A percentile compares a stretch with the other conserved stretches of the same genome.
Evolutionary conservation across 2,797 vertebrate genomes (phyloP).

Genomic region (Valencia hispanica): DNA sequence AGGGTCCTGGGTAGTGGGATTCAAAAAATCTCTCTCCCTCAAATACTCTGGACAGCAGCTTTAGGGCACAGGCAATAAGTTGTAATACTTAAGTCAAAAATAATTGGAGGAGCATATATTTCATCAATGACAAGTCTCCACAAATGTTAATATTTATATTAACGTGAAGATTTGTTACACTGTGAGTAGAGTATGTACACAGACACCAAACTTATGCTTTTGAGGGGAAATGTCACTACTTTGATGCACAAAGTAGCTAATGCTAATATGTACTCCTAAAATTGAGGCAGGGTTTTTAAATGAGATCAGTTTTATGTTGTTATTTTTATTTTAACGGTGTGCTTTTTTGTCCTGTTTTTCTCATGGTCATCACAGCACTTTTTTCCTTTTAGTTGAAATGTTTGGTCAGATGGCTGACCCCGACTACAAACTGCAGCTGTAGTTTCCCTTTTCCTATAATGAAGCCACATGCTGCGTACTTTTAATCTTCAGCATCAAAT

Average conservation of each 20-base stretch:
- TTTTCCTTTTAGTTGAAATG: not conserved
- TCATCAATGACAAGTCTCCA: not conserved
- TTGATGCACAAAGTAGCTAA: not conserved
- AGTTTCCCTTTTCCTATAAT: constrained; percentile 26
- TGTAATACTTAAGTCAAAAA: not conserved
- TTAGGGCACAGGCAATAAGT: not conserved
- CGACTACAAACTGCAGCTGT: constrained; percentile 1
- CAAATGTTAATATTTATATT: not conserved
- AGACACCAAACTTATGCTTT: not conserved
- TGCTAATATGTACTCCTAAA: not conserved
- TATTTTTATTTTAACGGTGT: not conserved
- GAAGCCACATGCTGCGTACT: constrained; percentile 33
- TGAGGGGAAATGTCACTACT: not conserved
- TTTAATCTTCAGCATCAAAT: constrained; percentile 21
- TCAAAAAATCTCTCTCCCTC: too few species aligned
- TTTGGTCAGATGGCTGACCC: not conserved
- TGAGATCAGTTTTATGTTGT: not conserved
- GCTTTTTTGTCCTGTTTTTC: not conserved
- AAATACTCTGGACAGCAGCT: too few species aligned
- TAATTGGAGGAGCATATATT: not conserved
- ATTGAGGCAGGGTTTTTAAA: not conserved
- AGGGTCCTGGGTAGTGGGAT: too few species aligned
- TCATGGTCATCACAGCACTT: not conserved
- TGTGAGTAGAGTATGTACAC: not conserved
- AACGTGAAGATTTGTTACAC: too few species aligned